phyloP scores from a whole-genome alignment of 2,797 vertebrate genomes.

The Myotis daubentonii region DNA sequence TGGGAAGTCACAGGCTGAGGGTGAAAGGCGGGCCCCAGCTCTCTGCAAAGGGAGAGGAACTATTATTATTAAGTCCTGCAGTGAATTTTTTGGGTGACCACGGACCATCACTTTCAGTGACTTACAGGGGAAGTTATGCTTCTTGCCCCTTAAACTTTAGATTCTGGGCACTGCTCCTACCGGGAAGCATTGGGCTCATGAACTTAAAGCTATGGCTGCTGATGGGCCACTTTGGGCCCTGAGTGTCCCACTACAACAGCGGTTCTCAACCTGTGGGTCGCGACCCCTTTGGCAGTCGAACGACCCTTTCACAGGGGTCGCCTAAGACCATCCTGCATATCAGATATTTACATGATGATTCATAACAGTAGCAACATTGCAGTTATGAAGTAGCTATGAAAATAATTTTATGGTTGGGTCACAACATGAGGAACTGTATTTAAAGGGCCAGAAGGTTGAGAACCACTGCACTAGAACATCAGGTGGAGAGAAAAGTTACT shows the following conservation, averaged over 20 bases:
- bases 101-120: background rate
- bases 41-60: background rate
- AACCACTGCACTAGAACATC: no score
- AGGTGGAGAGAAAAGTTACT: background rate
- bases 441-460: no score
- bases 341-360: no score
- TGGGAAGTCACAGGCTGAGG: background rate
- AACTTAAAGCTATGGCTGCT: background rate
- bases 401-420: no score
- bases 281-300: no score
- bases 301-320: no score
- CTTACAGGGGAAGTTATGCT: background rate
- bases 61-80: background rate
- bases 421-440: no score
- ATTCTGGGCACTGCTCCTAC: background rate
- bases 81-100: background rate
- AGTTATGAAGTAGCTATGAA: no score
- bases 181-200: background rate
- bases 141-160: background rate
- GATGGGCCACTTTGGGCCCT: background rate
- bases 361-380: no score
- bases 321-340: no score
- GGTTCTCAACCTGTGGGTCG: no score
- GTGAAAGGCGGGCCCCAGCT: background rate
- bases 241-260: no score